Percentiles rank a stretch among this genome's conserved stretches.
Evolutionary conservation across 2,888 invertebrate genomes (phyloP).

Genomic region (Mythimna impura): DNA sequence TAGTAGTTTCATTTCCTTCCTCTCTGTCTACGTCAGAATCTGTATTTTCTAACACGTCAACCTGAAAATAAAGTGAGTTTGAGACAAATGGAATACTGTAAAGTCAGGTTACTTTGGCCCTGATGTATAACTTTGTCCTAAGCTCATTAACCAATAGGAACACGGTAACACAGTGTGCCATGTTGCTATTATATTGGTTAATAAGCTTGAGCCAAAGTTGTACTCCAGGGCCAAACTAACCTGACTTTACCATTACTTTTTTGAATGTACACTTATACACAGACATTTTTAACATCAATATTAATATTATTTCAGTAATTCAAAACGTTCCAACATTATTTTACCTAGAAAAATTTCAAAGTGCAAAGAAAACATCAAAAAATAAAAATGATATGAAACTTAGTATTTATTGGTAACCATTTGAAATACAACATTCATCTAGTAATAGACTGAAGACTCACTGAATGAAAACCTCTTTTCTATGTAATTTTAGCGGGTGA

Average conservation of each 20-base stretch:
- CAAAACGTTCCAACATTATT: background rate
- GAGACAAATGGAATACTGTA: background rate
- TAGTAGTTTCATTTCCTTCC: slow-evolving; percentile 74
- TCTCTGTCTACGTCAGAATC: slow-evolving; percentile 74
- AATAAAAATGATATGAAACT: background rate
- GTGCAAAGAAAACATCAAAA: background rate
- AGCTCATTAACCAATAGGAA: too few relatives aligned
- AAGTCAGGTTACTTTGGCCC: too few relatives aligned
- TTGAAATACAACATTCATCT: slow-evolving; percentile 2
- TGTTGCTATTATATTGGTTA: too few relatives aligned
- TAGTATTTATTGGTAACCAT: background rate
- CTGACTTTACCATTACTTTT: background rate
- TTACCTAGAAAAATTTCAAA: background rate
- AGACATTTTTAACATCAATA: slow-evolving; percentile 9
- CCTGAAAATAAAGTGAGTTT: slow-evolving; percentile 67
- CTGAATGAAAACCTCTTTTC: background rate
- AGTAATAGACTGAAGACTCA: background rate
- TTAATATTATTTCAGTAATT: background rate
- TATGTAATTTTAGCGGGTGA: slow-evolving; percentile 18
- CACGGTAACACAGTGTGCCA: too few relatives aligned
- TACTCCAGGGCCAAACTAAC: too few relatives aligned
- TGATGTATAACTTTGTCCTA: too few relatives aligned
- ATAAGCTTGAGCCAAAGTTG: too few relatives aligned
- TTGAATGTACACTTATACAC: background rate
- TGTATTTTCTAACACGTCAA: slow-evolving; percentile 75